Evolutionary conservation across 2,797 vertebrate genomes (phyloP).

Genomic region (Podargus strigoides): DNA sequence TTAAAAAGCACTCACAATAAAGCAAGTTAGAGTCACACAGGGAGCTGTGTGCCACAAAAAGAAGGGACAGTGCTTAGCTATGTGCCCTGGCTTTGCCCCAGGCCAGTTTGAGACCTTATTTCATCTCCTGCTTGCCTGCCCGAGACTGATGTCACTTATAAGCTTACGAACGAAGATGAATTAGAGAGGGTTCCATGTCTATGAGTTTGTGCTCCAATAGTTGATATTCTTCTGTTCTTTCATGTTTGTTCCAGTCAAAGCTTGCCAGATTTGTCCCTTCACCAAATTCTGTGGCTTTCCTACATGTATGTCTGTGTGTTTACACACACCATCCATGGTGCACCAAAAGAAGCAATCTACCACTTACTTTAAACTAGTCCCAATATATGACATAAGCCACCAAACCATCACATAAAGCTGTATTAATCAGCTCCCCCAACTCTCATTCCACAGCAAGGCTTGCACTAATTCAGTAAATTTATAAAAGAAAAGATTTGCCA

Average conservation of each 20-base stretch:
- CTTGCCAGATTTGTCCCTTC: neutral
- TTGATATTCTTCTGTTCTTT: neutral
- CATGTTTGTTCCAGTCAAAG: neutral
- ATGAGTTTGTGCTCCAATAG: neutral
- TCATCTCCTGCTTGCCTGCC: neutral
- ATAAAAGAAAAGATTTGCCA: neutral
- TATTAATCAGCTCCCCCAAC: neutral
- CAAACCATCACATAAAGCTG: neutral
- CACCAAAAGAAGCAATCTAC: neutral
- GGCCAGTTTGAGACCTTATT: neutral
- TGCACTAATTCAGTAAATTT: neutral
- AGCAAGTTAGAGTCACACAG: neutral
- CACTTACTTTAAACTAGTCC: neutral
- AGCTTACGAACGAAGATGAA: neutral
- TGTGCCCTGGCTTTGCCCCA: neutral
- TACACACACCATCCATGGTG: accelerated
- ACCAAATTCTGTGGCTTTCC: neutral
- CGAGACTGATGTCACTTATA: neutral
- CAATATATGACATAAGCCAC: neutral
- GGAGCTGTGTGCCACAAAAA: neutral
- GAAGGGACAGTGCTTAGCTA: neutral
- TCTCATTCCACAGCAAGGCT: neutral
- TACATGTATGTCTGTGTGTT: neutral
- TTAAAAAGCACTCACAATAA: neutral
- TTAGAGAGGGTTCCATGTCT: neutral